Percentiles rank a stretch among this genome's conserved stretches.
phyloP scores from a whole-genome alignment of 2,113 vertebrate genomes.

The Sphyrna mokarran region DNA sequence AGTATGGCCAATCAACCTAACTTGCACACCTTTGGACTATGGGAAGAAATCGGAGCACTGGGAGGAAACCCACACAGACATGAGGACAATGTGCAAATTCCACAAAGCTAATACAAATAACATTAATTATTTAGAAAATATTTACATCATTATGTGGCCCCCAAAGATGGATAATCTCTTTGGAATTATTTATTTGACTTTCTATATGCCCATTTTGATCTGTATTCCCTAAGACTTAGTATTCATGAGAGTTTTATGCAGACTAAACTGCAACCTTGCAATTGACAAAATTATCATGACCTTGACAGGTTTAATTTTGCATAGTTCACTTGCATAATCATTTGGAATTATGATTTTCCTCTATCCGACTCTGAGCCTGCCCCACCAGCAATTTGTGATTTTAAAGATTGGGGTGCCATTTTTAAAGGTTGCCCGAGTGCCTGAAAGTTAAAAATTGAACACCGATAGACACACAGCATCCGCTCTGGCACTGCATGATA shows the following conservation, averaged over 20 bases:
- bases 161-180: neutral
- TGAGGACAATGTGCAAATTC: no score
- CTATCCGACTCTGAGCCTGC: neutral
- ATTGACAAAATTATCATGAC: neutral
- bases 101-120: neutral
- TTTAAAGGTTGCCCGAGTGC: no score
- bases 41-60: no score
- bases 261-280: no score
- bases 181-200: neutral
- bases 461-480: no score
- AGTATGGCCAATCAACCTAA: no score
- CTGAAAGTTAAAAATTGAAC: no score
- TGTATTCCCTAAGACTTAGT: neutral
- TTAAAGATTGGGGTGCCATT: no score
- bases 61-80: no score
- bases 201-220: neutral
- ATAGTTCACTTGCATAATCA: neutral
- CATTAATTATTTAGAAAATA: neutral
- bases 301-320: neutral
- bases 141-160: neutral
- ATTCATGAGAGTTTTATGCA: neutral
- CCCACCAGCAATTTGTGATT: no score
- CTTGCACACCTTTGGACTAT: no score
- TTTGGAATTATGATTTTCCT: neutral
- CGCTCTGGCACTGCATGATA: no score